These are phyloP conservation scores for Entosphenus tridentatus DNA, from an alignment of 2,113 vertebrate species.

Conservation along the genomic window DNA sequence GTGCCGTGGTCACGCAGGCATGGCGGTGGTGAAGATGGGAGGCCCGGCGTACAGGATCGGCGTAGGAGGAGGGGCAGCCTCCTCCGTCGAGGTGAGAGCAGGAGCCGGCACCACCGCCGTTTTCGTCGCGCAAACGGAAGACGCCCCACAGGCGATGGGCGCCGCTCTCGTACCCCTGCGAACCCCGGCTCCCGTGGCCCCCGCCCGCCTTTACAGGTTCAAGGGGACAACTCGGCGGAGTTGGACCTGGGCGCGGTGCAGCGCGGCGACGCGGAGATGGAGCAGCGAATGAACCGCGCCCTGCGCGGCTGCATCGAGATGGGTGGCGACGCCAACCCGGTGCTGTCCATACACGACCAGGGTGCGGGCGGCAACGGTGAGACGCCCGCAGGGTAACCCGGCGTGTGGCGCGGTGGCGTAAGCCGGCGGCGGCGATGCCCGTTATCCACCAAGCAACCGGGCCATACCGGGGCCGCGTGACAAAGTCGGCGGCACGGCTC, in stretches of 20 bases:
- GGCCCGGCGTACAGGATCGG: constrained; percentile 72
- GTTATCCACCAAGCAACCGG: no score
- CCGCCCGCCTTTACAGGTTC: constrained; percentile 23
- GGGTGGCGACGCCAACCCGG: constrained; percentile 30
- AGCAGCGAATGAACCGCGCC: constrained; percentile 72
- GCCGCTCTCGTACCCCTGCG: no score
- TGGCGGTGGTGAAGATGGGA: constrained; percentile 67
- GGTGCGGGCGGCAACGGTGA: constrained; percentile 66
- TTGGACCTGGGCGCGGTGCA: constrained; percentile 60
- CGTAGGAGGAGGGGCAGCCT: constrained; percentile 63
- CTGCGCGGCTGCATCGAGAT: constrained; percentile 50
- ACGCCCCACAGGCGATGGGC: no score
- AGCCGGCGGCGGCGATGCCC: no score
- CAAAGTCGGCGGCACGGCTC: no score
- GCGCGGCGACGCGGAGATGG: constrained; percentile 73
- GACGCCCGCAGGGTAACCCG: neutral
- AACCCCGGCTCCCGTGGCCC: neutral
- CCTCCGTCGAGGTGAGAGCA: constrained; percentile 42
- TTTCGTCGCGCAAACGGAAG: neutral
- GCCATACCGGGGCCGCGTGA: no score
- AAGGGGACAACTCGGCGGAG: constrained; percentile 49
- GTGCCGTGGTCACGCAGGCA: constrained; percentile 23
- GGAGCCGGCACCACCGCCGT: neutral
- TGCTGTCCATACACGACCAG: constrained; percentile 72
- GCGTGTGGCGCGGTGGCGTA: no score